Evolutionary conservation across 2,113 vertebrate genomes (phyloP).

Genomic region (Sardina pilchardus): DNA sequence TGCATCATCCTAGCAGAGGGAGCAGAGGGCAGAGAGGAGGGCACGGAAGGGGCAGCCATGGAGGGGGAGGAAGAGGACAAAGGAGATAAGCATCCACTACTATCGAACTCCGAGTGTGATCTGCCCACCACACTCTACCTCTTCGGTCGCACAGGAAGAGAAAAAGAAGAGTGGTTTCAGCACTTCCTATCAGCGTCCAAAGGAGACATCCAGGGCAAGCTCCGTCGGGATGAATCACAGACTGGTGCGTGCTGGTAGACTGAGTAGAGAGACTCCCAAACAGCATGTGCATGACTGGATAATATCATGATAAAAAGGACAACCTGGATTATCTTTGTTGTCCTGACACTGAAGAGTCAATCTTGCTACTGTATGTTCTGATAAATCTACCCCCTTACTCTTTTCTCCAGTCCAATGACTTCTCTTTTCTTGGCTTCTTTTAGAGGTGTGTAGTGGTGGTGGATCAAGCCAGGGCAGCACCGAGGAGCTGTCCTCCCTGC

Average conservation of each 20-base stretch:
- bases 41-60: constrained; percentile 35
- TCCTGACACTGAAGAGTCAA: background rate
- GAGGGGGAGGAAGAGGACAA: constrained; percentile 35
- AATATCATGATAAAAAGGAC: background rate
- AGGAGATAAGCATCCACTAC: constrained; percentile 4
- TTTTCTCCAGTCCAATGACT: background rate
- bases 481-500: constrained; percentile 59
- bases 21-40: constrained; percentile 55
- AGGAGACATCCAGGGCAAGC: constrained; percentile 28
- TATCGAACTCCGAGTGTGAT: constrained; percentile 20
- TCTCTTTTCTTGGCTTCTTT: constrained; percentile 18
- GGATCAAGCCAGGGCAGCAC: constrained; percentile 61
- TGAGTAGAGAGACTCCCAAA: background rate
- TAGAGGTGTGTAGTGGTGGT: constrained; percentile 48
- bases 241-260: constrained; percentile 62
- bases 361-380: background rate
- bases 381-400: background rate
- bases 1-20: constrained; percentile 69
- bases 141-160: constrained; percentile 79
- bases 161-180: constrained; percentile 88
- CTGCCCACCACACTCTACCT: constrained; percentile 70
- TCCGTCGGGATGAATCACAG: constrained; percentile 47
- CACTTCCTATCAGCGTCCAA: constrained; percentile 69
- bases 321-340: background rate
- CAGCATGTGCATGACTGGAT: background rate